A percentile compares a stretch with the other conserved stretches of the same genome.
These are phyloP conservation scores for Brassicogethes aeneus DNA, from an alignment of 2,888 invertebrate species.

Conservation along the genomic window DNA sequence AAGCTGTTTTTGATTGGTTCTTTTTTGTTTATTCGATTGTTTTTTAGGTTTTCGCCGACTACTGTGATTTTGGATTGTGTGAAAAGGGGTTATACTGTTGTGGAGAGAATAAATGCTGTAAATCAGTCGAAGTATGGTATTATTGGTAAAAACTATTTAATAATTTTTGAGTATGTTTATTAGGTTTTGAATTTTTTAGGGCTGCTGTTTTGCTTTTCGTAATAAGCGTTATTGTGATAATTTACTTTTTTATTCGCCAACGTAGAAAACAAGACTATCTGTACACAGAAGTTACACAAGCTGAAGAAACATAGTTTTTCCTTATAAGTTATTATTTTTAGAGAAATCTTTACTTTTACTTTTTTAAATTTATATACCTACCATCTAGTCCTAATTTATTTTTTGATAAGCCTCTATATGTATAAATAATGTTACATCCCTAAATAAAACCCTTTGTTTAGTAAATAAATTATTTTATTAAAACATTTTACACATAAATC, in stretches of 20 bases:
- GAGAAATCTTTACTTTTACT: too few species aligned
- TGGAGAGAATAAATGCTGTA: background rate
- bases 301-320: background rate
- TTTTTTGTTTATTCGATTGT: too few species aligned
- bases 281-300: background rate
- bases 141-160: background rate
- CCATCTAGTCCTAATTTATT: too few species aligned
- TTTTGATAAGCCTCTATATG: too few species aligned
- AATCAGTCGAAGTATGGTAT: background rate
- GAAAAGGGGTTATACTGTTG: background rate
- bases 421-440: too few species aligned
- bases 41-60: background rate
- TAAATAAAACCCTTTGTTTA: too few species aligned
- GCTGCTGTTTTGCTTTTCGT: constrained; percentile 27
- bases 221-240: constrained; percentile 12
- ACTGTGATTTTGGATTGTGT: background rate
- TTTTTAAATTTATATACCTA: too few species aligned
- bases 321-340: constrained; percentile 4
- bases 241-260: background rate
- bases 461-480: too few species aligned
- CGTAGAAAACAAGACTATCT: background rate
- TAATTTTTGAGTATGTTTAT: constrained; percentile 7
- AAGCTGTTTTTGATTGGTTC: too few species aligned
- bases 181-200: constrained; percentile 26
- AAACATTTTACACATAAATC: constrained; percentile 4